Percentiles rank a stretch among this genome's conserved stretches.
phyloP scores from a whole-genome alignment of 2,888 invertebrate species.

The Eurytoma californica region DNA sequence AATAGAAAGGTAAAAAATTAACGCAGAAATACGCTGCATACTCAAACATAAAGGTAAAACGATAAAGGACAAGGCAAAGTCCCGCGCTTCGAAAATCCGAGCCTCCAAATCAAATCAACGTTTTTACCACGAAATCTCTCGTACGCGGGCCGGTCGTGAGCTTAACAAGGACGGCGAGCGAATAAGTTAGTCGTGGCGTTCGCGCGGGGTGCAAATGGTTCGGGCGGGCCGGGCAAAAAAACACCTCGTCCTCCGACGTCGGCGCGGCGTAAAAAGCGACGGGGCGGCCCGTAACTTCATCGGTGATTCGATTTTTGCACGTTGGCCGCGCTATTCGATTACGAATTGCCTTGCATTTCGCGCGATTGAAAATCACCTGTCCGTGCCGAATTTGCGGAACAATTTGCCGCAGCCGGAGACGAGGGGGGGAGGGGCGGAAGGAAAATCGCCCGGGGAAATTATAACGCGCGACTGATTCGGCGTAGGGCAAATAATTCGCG shows the following conservation, averaged over 20 bases:
- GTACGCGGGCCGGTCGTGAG: neutral
- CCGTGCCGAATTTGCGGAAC: constrained; percentile 26
- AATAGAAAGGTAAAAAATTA: too few relatives aligned
- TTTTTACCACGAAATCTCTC: constrained; percentile 2
- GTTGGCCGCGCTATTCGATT: constrained; percentile 14
- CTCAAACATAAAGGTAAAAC: too few relatives aligned
- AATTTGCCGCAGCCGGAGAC: neutral
- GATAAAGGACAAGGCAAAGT: too few relatives aligned
- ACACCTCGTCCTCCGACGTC: neutral
- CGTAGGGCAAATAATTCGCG: constrained; percentile 21
- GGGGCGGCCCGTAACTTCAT: constrained; percentile 21
- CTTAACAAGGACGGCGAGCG: constrained; percentile 45
- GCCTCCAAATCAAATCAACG: neutral
- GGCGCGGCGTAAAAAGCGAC: neutral
- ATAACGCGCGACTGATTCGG: constrained; percentile 7
- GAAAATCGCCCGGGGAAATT: constrained; percentile 14
- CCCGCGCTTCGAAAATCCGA: too few relatives aligned
- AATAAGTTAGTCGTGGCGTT: constrained; percentile 24
- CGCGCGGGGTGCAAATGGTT: constrained; percentile 25
- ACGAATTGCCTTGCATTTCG: constrained; percentile 27
- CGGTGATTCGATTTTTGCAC: constrained; percentile 25
- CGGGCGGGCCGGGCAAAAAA: constrained; percentile 21
- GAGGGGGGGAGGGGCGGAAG: neutral
- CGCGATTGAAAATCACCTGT: constrained; percentile 35
- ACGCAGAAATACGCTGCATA: too few relatives aligned